Evolutionary conservation across 1,140 invertebrate species (phyloP), one percentile per base, ranked within the genome.

Genomic region (Helicorthomorpha holstii): DNA sequence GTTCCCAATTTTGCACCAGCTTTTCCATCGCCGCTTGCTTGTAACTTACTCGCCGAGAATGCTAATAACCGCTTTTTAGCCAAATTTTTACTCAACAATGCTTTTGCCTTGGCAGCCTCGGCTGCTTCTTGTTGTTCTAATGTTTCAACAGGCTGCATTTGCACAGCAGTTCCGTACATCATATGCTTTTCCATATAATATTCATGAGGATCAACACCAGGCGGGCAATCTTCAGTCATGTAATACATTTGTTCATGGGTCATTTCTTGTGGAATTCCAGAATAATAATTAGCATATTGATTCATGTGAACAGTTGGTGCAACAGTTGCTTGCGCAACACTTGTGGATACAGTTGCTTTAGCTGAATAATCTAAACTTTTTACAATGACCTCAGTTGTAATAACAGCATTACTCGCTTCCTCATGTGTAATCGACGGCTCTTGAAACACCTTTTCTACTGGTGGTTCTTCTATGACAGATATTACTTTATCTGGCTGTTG

Each of bases 61-160:
- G 57, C 57, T 27, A 54, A 26, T 10, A 58, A 29, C 10, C 57
- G 41, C 45, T 58, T 58, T 16, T 55, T 50, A 23, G 57, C 57
- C 19, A 56, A 34, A 21, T 51, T 54, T 51, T 56, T 58, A 7
- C 57, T 55, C 7, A 58, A 26, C 7, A 58, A 22, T n/a, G 51
- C 50, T 44, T 54, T 48, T 2, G 56, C 43, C 27, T 58, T 58
- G 2, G 56, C 42, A 3, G 53, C 24, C 21, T 34, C n/a, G n/a
- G n/a, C n/a, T n/a, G n/a, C n/a, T n/a, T n/a, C n/a, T n/a, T 12
- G 10, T n/a, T 22, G 10, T n/a, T n/a, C 44, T n/a, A 22, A 1
- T n/a, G 1, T 22, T 16, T n/a, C 44, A 16, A 16, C 22, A 14
- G 1, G 7, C 27, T 24, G 52, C 24, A 14, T 10, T 43, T 46